Percentiles rank a stretch among this genome's conserved stretches.
Evolutionary conservation across 2,888 invertebrate species (phyloP).

Genomic region (Spilarctia lutea): DNA sequence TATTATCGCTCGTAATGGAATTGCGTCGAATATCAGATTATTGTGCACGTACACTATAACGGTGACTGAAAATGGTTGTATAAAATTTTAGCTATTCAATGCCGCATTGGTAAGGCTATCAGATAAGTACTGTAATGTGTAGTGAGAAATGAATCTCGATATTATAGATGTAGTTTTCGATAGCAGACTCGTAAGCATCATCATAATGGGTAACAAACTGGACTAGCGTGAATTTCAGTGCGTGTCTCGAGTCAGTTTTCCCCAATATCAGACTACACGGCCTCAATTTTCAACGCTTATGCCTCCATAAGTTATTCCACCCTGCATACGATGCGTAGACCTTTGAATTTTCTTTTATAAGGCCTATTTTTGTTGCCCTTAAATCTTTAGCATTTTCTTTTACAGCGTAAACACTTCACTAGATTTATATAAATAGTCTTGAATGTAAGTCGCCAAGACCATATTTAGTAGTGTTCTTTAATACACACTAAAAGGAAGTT

Average conservation of each 20-base stretch:
- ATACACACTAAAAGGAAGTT: neutral
- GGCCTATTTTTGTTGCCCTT: constrained; percentile 50
- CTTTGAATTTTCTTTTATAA: constrained; percentile 63
- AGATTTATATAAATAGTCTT: neutral
- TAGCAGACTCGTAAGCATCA: constrained; percentile 30
- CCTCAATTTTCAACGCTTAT: constrained; percentile 82
- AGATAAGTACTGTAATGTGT: neutral
- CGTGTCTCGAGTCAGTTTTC: constrained; percentile 81
- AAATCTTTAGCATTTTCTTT: constrained; percentile 37
- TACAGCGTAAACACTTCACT: constrained; percentile 2
- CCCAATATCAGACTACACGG: constrained; percentile 74
- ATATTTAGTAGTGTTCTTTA: neutral
- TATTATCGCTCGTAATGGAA: constrained; percentile 57
- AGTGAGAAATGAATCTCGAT: constrained; percentile 20
- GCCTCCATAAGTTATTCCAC: constrained; percentile 79
- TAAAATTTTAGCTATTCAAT: constrained; percentile 29
- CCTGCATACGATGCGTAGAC: constrained; percentile 74
- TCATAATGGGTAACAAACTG: constrained; percentile 58
- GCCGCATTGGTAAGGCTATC: neutral
- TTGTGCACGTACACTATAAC: constrained; percentile 58
- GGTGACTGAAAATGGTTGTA: constrained; percentile 26
- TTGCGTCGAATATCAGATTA: constrained; percentile 56
- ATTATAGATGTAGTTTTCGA: constrained; percentile 16
- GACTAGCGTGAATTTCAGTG: constrained; percentile 81
- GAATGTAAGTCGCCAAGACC: neutral